Percentiles rank a stretch among this genome's conserved stretches.
Evolutionary conservation across 2,888 invertebrate genomes (phyloP).

Genomic region (Thymelicus acteon): DNA sequence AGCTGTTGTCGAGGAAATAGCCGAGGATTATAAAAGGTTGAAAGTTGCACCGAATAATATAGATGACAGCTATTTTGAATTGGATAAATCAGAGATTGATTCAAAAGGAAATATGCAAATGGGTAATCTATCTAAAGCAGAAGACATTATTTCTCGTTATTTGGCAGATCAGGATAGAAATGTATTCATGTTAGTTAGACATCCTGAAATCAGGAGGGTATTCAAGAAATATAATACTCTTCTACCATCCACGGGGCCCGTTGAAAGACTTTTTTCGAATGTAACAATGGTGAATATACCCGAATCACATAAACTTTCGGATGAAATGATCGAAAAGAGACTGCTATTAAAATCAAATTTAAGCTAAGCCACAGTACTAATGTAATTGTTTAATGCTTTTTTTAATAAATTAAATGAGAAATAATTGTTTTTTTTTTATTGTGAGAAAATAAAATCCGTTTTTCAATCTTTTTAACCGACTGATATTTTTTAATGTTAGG

Average conservation of each 20-base stretch:
- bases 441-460: too few relatives aligned
- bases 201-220: slow-evolving; percentile 41
- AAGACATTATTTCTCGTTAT: slow-evolving; percentile 39
- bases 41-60: slow-evolving; percentile 1
- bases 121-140: slow-evolving; percentile 38
- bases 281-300: slow-evolving; percentile 42
- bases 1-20: slow-evolving; percentile 33
- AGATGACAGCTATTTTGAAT: slow-evolving; percentile 38
- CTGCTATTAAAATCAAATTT: slow-evolving; percentile 35
- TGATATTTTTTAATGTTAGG: too few relatives aligned
- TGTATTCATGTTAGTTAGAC: slow-evolving; percentile 38
- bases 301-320: slow-evolving; percentile 37
- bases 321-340: slow-evolving; percentile 42
- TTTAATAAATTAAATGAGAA: too few relatives aligned
- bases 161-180: slow-evolving; percentile 38
- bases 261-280: slow-evolving; percentile 43
- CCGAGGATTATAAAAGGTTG: slow-evolving; percentile 1
- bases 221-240: slow-evolving; percentile 42
- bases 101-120: slow-evolving; percentile 33
- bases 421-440: too few relatives aligned
- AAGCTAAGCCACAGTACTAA: neutral
- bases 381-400: too few relatives aligned
- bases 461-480: too few relatives aligned
- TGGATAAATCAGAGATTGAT: slow-evolving; percentile 35
- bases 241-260: slow-evolving; percentile 39